Evolutionary conservation across 2,888 invertebrate genomes (phyloP).

Genomic region (Seira ritae): DNA sequence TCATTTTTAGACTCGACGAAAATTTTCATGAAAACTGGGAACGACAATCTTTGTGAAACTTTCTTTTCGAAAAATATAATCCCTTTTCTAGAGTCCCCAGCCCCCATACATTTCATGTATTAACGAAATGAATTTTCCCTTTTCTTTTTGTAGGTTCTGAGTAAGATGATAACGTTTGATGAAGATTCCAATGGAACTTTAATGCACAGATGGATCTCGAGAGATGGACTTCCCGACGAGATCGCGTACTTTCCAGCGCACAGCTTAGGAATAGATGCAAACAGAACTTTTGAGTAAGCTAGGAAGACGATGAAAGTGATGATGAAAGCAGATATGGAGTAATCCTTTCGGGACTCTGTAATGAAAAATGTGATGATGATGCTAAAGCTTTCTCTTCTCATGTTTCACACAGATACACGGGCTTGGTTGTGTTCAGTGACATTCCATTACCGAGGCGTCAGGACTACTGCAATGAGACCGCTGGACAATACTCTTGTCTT

Average conservation of each 20-base stretch:
- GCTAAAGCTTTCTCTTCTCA: conserved; percentile 17
- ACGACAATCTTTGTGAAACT: neutral
- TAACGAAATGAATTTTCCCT: neutral
- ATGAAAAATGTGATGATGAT: conserved; percentile 12
- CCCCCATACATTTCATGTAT: neutral
- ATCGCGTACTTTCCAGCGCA: conserved; percentile 91
- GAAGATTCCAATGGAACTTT: conserved; percentile 90
- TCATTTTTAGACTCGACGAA: conserved; percentile 3
- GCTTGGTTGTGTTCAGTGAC: conserved; percentile 93
- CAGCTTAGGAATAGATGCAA: conserved; percentile 94
- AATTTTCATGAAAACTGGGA: neutral
- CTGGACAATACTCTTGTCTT: conserved; percentile 87
- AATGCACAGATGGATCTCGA: conserved; percentile 89
- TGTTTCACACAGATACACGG: conserved; percentile 79
- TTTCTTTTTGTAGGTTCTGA: conserved; percentile 80
- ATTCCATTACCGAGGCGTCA: conserved; percentile 84
- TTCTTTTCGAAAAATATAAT: neutral
- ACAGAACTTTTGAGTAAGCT: conserved; percentile 90
- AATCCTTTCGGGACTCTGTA: neutral
- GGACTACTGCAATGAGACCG: conserved; percentile 83
- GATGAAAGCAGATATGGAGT: conserved; percentile 14
- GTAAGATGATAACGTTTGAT: conserved; percentile 92
- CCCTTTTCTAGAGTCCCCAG: neutral
- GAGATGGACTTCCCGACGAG: conserved; percentile 89
- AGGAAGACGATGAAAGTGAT: neutral